Evolutionary conservation across 2,797 vertebrate genomes (phyloP).

Genomic region (Molossus molossus): DNA sequence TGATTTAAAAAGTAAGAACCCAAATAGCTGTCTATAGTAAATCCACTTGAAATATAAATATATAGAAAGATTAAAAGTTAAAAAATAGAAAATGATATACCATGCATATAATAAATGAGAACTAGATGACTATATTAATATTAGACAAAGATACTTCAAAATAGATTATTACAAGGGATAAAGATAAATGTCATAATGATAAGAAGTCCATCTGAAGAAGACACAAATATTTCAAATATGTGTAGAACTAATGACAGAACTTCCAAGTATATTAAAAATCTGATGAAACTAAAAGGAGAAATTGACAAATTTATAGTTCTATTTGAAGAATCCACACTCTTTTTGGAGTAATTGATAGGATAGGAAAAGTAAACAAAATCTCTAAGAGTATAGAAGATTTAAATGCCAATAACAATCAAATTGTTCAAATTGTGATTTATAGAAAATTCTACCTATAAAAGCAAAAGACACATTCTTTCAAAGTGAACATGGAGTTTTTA

Average conservation of each 20-base stretch:
- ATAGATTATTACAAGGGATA: background rate
- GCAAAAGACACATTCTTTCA: background rate
- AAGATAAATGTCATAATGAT: background rate
- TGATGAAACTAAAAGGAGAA: background rate
- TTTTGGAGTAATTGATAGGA: background rate
- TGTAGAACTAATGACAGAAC: background rate
- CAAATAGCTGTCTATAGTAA: background rate
- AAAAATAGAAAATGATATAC: background rate
- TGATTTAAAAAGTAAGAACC: background rate
- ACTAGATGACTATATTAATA: background rate
- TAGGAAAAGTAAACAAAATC: background rate
- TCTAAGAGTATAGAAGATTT: background rate
- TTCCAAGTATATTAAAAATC: conserved; percentile 9
- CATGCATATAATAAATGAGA: background rate
- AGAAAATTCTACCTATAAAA: background rate
- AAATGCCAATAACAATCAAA: background rate
- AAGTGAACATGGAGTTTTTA: background rate
- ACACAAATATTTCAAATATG: background rate
- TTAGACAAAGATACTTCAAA: background rate
- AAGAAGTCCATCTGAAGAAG: background rate
- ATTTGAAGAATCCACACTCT: background rate
- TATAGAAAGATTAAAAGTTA: background rate
- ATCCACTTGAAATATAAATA: background rate
- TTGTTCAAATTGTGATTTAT: background rate
- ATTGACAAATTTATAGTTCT: background rate